These are phyloP conservation scores for Enteromius paludinosus DNA, from an alignment of 2,797 vertebrate species.

Conservation along the genomic window DNA sequence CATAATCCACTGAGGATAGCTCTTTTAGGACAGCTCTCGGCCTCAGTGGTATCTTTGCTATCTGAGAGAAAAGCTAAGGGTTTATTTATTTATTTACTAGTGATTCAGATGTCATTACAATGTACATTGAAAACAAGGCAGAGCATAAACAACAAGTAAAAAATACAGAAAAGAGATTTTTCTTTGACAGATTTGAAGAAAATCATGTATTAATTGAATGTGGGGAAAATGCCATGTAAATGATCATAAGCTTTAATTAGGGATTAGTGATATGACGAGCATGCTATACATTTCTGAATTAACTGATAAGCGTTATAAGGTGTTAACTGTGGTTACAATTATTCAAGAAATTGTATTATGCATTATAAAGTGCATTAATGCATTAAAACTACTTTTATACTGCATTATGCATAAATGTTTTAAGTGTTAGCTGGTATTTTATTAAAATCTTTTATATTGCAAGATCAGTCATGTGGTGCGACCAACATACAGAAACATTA, in stretches of 20 bases:
- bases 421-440: background rate
- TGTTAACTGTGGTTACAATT: background rate
- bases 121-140: background rate
- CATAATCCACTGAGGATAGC: constrained; percentile 52
- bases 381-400: background rate
- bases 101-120: background rate
- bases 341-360: background rate
- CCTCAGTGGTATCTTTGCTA: background rate
- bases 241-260: background rate
- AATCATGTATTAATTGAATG: background rate
- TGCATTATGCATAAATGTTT: background rate
- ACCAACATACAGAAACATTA: background rate
- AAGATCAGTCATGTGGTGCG: background rate
- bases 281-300: background rate
- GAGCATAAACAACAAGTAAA: background rate
- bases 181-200: background rate
- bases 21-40: constrained; percentile 39
- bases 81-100: background rate
- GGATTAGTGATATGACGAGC: background rate
- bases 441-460: background rate
- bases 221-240: background rate
- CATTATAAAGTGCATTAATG: background rate
- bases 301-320: background rate
- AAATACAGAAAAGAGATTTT: background rate
- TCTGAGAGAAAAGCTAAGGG: background rate